Conservation (phyloP, 2,888 invertebrate species). For the Allygus modestus region DNA sequence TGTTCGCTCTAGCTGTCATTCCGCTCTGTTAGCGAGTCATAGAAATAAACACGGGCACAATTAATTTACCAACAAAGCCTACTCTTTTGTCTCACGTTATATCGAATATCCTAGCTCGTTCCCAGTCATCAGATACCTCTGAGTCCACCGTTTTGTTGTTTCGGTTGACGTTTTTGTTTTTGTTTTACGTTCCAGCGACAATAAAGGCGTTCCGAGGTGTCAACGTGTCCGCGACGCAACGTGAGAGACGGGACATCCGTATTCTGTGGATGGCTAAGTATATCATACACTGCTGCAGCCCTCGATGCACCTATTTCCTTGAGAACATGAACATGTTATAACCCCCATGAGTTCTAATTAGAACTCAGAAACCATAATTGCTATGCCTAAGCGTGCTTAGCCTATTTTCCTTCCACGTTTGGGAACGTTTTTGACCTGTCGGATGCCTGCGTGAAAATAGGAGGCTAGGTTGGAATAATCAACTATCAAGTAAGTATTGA, state of each 20-base stretch:
- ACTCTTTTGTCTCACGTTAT: slow-evolving; percentile 32
- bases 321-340: no score
- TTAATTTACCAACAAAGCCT: slow-evolving; percentile 39
- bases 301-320: no score
- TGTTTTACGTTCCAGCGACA: neutral
- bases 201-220: slow-evolving; percentile 20
- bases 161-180: slow-evolving; percentile 13
- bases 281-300: no score
- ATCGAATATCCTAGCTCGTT: slow-evolving; percentile 23
- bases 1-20: slow-evolving; percentile 28
- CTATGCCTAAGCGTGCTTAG: no score
- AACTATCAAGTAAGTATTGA: no score
- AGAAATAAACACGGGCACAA: slow-evolving; percentile 54
- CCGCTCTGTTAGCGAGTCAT: slow-evolving; percentile 31
- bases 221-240: neutral
- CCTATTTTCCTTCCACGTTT: no score
- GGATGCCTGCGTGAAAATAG: no score
- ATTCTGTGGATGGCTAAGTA: no score
- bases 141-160: slow-evolving; percentile 24
- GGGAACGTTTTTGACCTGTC: no score
- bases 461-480: no score
- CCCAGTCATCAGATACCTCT: slow-evolving; percentile 53
- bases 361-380: no score
- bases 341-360: no score
- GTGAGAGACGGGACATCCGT: neutral